Evolutionary conservation across 92 coral and sea anemone species (phyloP).

Genomic region (Chrysogorgia sp.): DNA sequence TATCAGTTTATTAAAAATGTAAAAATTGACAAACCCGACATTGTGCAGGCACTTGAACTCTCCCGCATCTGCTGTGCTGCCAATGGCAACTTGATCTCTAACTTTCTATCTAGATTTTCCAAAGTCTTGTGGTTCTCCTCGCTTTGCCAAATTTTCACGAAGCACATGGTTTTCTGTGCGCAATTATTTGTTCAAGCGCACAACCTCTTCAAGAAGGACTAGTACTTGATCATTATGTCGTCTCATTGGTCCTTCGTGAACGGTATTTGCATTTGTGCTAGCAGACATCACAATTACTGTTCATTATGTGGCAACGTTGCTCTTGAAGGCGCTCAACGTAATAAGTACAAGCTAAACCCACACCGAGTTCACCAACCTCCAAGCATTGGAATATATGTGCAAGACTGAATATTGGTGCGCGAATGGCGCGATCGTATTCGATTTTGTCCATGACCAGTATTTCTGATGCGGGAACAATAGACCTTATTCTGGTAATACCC

Average conservation of each 20-base stretch:
- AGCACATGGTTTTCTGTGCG: slow-evolving; percentile 1
- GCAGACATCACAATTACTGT: neutral
- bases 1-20: too few relatives aligned
- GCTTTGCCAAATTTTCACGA: neutral
- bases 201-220: slow-evolving; percentile 10
- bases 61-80: neutral
- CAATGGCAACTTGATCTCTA: neutral
- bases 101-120: neutral
- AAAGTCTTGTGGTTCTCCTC: slow-evolving; percentile 1
- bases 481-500: too few relatives aligned
- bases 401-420: too few relatives aligned
- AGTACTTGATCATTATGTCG: slow-evolving; percentile 6
- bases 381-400: too few relatives aligned
- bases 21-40: slow-evolving; percentile 6
- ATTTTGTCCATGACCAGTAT: too few relatives aligned
- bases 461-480: too few relatives aligned
- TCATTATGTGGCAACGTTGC: neutral
- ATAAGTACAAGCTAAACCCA: too few relatives aligned
- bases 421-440: too few relatives aligned
- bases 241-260: neutral
- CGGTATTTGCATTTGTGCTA: neutral
- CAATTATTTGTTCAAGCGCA: neutral
- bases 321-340: too few relatives aligned
- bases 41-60: slow-evolving; percentile 12
- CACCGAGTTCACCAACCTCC: too few relatives aligned